phyloP scores from a whole-genome alignment of 1,140 invertebrate genomes.

The Aporrectodea caliginosa region DNA sequence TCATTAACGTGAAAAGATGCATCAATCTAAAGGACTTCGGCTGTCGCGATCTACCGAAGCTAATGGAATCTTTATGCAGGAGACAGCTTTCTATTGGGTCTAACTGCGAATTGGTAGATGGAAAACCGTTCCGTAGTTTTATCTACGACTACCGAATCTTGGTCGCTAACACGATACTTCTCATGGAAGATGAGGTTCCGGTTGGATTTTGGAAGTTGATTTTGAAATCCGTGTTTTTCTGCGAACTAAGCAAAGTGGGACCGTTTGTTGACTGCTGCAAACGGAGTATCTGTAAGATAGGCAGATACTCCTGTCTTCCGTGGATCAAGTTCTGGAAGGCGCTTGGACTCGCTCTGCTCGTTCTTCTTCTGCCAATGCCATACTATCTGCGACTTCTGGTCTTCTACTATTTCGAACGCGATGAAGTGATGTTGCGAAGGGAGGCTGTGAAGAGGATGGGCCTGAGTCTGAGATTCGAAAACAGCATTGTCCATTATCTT shows the following conservation, averaged over 20 bases:
- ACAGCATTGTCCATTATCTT: constrained; percentile 48
- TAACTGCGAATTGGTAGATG: not conserved
- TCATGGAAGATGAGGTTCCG: constrained; percentile 31
- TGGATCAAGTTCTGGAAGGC: constrained; percentile 26
- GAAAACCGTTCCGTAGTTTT: constrained; percentile 4
- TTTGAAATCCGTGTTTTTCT: constrained; percentile 21
- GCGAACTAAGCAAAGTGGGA: constrained; percentile 19
- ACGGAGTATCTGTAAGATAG: constrained; percentile 23
- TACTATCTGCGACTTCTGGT: constrained; percentile 47
- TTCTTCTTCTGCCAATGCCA: constrained; percentile 44
- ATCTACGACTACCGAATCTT: constrained; percentile 29
- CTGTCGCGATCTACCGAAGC: constrained; percentile 16
- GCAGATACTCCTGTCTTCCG: not conserved
- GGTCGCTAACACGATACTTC: constrained; percentile 28
- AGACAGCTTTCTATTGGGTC: not conserved
- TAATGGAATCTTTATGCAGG: constrained; percentile 15
- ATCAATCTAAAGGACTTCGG: constrained; percentile 9
- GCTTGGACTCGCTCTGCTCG: constrained; percentile 41
- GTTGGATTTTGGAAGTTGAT: constrained; percentile 22
- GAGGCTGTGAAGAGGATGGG: constrained; percentile 33
- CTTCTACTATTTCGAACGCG: constrained; percentile 48
- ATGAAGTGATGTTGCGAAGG: constrained; percentile 39
- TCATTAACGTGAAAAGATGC: constrained; percentile 13
- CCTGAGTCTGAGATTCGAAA: constrained; percentile 38
- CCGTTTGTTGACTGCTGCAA: constrained; percentile 29